Evolutionary conservation across 2,797 vertebrate genomes (phyloP), one percentile per base, ranked within the genome.

Genomic region (Eleutherodactylus coqui): DNA sequence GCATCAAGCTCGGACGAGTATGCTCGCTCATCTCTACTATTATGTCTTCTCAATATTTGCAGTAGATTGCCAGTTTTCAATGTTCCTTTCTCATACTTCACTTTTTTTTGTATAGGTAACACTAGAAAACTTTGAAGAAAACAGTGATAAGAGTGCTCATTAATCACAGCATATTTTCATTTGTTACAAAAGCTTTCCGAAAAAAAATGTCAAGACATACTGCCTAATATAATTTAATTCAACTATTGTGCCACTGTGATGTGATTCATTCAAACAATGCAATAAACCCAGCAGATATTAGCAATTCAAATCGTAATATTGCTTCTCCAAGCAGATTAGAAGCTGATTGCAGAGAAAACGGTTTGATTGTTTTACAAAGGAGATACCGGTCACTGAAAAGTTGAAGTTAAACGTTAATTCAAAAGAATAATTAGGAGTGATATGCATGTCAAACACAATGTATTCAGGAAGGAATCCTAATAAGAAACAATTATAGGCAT

Each of bases 251-350:
- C 4, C 21, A 87, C 80, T 84, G 67, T 64, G 67, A 75, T 80
- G 69, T 87, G 82, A 84, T 87, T 87, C 77, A 75, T 69, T 72
- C 70, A 84, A 83, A 81, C 86, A 87, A 84, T 64, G 82, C 82
- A 87, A 87, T 87, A 87, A 79, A 84, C 69, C 55, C 47, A 80
- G 55, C 77, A 84, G 69, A 72, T 87, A 81, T 87, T 87, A 84
- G 82, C 82, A 87, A 87, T 84, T 83, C 81, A 67, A 87, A 84
- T 84, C 70, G 17, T 84, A 73, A 58, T 43, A 75, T 84, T 80
- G 69, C 77, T 80, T 87, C 77, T 84, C 70, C 27, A 19, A 75
- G 77, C 69, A 87, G 86, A 87, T 84, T 84, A 84, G 82, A 84
- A 67, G 34, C 67, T 87, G 86, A 87, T 79, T 79, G 86, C 86